Evolutionary conservation across 2,888 invertebrate species (phyloP).

Genomic region (Drosophila trichaetosa): DNA sequence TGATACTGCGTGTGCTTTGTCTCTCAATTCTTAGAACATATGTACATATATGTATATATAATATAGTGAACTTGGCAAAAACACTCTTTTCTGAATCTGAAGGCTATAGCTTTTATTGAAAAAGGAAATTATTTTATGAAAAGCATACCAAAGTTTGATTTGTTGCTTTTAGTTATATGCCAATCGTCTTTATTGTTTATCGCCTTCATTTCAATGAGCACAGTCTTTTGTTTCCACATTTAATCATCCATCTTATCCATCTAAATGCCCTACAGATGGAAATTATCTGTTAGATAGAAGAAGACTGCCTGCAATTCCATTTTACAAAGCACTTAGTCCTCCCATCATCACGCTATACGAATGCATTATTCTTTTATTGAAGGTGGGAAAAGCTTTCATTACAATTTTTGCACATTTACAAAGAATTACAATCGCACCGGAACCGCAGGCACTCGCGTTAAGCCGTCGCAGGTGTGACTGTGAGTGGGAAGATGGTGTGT

Average conservation of each 20-base stretch:
- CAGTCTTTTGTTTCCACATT: not conserved
- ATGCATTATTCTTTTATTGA: constrained; percentile 33
- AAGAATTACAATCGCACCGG: constrained; percentile 38
- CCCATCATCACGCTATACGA: constrained; percentile 17
- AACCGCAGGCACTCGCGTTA: constrained; percentile 39
- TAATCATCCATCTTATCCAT: not conserved
- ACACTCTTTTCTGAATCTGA: not conserved
- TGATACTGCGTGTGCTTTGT: not conserved
- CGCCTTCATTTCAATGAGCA: not conserved
- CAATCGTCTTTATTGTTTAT: not conserved
- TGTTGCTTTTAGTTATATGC: not conserved
- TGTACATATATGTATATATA: not conserved
- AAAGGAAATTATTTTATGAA: not conserved
- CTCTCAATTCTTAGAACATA: not conserved
- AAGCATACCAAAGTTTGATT: not conserved
- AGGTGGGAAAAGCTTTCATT: constrained; percentile 40
- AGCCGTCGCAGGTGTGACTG: constrained; percentile 13
- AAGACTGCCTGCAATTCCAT: not conserved
- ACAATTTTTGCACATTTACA: constrained; percentile 43
- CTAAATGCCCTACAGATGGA: not conserved
- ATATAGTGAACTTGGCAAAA: not conserved
- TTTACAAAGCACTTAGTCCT: constrained; percentile 25
- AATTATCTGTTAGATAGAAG: not conserved
- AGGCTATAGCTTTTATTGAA: not conserved
- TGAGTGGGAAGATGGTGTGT: not conserved